phyloP scores from a whole-genome alignment of 2,113 vertebrate species.

The Chunga burmeisteri region DNA sequence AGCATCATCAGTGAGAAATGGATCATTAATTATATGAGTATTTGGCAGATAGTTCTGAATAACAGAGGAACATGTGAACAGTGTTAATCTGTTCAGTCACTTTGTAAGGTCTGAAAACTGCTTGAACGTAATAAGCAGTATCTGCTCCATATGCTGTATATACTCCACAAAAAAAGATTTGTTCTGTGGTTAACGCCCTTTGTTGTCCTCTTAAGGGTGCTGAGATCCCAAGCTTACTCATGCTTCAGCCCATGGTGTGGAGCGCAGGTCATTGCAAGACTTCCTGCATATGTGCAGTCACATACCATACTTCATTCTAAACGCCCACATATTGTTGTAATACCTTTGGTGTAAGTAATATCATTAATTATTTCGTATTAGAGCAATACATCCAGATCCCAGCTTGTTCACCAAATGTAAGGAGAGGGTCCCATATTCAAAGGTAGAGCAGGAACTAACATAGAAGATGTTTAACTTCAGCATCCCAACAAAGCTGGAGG shows the following conservation, averaged over 20 bases:
- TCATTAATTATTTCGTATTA: background rate
- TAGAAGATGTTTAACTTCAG: background rate
- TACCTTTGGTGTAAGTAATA: background rate
- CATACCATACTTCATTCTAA: background rate
- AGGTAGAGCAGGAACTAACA: background rate
- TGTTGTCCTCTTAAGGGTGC: background rate
- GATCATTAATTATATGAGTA: background rate
- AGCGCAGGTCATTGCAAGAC: background rate
- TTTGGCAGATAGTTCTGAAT: background rate
- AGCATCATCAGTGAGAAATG: background rate
- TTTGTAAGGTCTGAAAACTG: background rate
- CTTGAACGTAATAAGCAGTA: background rate
- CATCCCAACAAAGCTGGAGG: background rate
- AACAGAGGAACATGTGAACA: background rate
- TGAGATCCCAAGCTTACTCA: background rate
- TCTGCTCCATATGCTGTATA: background rate
- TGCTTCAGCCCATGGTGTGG: background rate
- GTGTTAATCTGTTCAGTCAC: background rate
- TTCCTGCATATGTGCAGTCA: background rate
- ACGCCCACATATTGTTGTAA: background rate
- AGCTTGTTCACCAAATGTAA: background rate
- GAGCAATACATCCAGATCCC: background rate
- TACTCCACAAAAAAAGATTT: background rate
- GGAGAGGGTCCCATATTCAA: background rate
- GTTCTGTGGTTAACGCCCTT: background rate